Evolutionary conservation across 2,113 vertebrate species (phyloP), one percentile per base, ranked within the genome.

Genomic region (Tenrec ecaudatus): DNA sequence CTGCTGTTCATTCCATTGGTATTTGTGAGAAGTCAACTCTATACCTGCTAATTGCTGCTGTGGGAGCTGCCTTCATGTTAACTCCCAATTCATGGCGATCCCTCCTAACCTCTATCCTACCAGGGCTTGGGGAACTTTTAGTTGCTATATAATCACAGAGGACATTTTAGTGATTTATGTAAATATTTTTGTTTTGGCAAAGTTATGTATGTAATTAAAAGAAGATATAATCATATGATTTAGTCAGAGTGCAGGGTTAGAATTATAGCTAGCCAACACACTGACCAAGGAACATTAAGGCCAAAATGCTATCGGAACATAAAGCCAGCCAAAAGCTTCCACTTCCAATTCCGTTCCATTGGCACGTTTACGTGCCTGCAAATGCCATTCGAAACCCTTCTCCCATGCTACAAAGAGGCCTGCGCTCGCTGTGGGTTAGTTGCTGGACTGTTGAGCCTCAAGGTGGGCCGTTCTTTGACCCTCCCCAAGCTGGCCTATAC

Each of bases 191-290:
- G 68, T 77, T 96, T 94, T 82, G 68, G 62, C 73, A 27, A 43
- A 94, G 69, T 82, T 89, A 80, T 58, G 20, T 91, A 87, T 80
- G 69, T 90, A 96, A 93, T 82, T 91, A 60, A 94, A 95, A 95
- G 93, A 95, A 95, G 69, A 93, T 77, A 89, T 80, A 94, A 94
- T 94, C 75, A 87, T 92, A 60, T 90, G 43, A 94, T 93, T 96
- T 92, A 94, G 84, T 90, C 62, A 82, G 91, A 96, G 76, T 62
- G 91, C 58, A 87, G 81, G 64, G 88, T 86, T 96, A 40, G 66
- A 64, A 92, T 91, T 92, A 85, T 43, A 85, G 57, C 69, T 88
- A 76, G 47, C 73, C 73, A 91, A 64, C 58, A 91, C 64, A 94
- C 11, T 93, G 60, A 94, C 88, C 85, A 95, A 91, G 93, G 38